phyloP scores from a whole-genome alignment of 2,113 vertebrate species.

The Bungarus multicinctus region DNA sequence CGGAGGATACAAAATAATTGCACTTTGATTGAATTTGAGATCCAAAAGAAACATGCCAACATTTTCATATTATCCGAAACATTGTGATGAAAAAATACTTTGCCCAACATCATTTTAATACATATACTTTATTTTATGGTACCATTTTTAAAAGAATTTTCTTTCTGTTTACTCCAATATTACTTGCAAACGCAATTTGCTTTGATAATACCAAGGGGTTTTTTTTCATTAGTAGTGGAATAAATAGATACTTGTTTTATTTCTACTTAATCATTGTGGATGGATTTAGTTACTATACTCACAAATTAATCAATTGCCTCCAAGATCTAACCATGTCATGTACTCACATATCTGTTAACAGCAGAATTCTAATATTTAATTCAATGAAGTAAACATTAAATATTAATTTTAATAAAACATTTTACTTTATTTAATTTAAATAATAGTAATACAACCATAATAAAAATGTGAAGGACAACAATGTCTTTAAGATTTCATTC shows the following conservation, averaged over 20 bases:
- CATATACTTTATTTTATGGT: conserved; percentile 24
- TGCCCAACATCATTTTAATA: neutral
- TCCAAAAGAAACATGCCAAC: neutral
- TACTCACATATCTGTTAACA: neutral
- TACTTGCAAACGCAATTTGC: conserved; percentile 21
- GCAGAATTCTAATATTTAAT: neutral
- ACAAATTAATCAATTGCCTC: conserved; percentile 28
- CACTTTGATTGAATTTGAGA: conserved; percentile 7
- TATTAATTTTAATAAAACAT: neutral
- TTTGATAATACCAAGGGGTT: conserved; percentile 14
- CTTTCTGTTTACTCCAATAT: conserved; percentile 36
- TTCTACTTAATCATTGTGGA: neutral
- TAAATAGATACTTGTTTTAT: conserved; percentile 35
- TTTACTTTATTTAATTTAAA: neutral
- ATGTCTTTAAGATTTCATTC: neutral
- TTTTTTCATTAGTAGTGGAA: conserved; percentile 30
- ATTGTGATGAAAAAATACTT: conserved; percentile 3
- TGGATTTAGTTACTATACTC: neutral
- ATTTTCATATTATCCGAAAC: conserved; percentile 11
- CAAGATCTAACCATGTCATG: neutral
- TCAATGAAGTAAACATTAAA: neutral
- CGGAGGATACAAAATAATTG: conserved; percentile 7
- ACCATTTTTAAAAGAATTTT: conserved; percentile 4
- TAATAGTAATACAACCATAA: neutral
- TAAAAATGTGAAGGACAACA: neutral